Evolutionary conservation across 2,797 vertebrate species (phyloP), one percentile per base, ranked within the genome.

Genomic region (Eurystomus glaucurus): DNA sequence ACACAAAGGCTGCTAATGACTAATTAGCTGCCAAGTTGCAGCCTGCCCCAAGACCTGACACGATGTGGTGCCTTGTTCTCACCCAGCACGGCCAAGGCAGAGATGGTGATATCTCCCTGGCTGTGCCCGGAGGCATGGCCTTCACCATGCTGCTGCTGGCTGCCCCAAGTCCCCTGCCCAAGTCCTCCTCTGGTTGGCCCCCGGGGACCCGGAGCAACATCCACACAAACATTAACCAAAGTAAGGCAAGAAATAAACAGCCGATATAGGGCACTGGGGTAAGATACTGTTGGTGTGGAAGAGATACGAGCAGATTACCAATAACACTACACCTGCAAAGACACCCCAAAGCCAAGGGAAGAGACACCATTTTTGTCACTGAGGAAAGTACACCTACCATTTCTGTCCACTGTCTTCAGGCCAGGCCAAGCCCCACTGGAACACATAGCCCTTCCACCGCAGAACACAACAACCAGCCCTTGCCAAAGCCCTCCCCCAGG

Each of bases 31-130:
- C 14, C 33, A 8, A 7, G 20, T 0, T 0, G 19, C 41, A 51
- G 57, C 45, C 50, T 22, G n/a, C 5, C 11, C 43, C 10, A 9
- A 7, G 15, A 3, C 11, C 14, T 8, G 21, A 1, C 18, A 4
- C 0, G 0, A 10, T 0, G 2, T 37, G 9, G 35, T 3, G 21
- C 29, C 37, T 45, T 3, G 15, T 1, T 37, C 51, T 1, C 41
- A 5, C 11, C 22, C n/a, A 1, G 21, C 41, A 6, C 11, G 3
- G 43, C 71, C 6, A 0, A 21, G 41, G 54, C 4, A 1, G 5
- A 6, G 15, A 22, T 43, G 41, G 16, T 6, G 16, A 43, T 43
- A 43, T 43, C 9, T 20, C 28, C 22, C 16, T 1, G 0, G 64
- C 41, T 5, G 2, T 2, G 10, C 17, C 41, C 7, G 0, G 15